Percentiles rank a stretch among this genome's conserved stretches.
Conservation (phyloP, 37 sponge, comb jelly and placozoan genomes). For the Diacarnus erythraeanus region DNA sequence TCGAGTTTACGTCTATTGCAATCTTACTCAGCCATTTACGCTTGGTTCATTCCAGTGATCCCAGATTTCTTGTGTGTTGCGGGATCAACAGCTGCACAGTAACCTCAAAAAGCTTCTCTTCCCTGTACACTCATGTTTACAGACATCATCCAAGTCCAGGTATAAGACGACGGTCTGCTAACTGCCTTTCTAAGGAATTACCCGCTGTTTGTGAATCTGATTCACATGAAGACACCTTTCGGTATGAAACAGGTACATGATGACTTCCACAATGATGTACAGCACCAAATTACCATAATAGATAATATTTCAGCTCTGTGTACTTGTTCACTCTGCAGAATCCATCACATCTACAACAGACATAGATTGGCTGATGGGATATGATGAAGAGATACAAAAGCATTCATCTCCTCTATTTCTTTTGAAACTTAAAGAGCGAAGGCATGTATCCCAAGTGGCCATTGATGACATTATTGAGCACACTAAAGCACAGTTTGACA, state of each 20-base stretch:
- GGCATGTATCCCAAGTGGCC: constrained; percentile 32
- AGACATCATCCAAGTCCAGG: constrained; percentile 9
- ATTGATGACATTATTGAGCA: too few species aligned
- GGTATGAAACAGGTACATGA: too few species aligned
- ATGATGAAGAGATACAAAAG: neutral
- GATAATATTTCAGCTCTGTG: too few species aligned
- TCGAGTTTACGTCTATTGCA: neutral
- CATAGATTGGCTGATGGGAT: neutral
- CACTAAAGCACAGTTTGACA: too few species aligned
- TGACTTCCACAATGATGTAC: too few species aligned
- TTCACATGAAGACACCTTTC: too few species aligned
- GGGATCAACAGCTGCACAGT: constrained; percentile 22
- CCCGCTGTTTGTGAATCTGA: too few species aligned
- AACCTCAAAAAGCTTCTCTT: constrained; percentile 19
- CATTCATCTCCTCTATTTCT: constrained; percentile 15
- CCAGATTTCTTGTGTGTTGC: constrained; percentile 22
- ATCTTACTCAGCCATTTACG: constrained; percentile 27
- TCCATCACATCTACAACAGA: too few species aligned
- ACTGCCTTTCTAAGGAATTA: too few species aligned
- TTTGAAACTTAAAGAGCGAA: constrained; percentile 7
- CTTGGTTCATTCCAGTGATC: constrained; percentile 29
- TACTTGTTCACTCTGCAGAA: too few species aligned
- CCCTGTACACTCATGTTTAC: constrained; percentile 41
- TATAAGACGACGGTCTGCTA: too few species aligned
- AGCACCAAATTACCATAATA: too few species aligned